Base-by-base conservation (phyloP, 2,888 invertebrate genomes). In the Dioctria rufipes region DNA sequence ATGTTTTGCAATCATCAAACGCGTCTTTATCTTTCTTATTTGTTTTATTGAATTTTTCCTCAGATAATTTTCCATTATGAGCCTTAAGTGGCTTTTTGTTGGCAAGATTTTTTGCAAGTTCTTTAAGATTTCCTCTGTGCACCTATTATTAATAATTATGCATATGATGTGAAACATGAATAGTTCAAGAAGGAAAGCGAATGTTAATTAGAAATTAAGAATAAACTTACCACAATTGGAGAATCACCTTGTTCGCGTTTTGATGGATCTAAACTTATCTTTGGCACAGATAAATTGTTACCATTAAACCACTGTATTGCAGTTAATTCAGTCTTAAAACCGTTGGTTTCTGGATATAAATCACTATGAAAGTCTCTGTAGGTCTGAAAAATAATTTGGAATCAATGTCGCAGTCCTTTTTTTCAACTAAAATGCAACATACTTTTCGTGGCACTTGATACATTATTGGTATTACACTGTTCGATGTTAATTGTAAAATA, bases 331-430 rank as follows among this genome's bases (percentile, higher is more conserved):
- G 97, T 95, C 83, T 94, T 92, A 69, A 92, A 93, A 66, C 96
- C 96, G 51, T 92, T 90, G 0, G 98, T 98, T 81, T 97, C 97
- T 0, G 98, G 98, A 90, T 95, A 98, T 81, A 98, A 90, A 89
- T 98, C 98, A 3, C 94, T 94, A 89, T 98, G 98, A 88, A 97
- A 98, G 85, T 98, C 98, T 85, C 96, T 92, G 89, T 97, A 97
- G 67, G 95, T 94, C 95, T 96, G 58, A 46, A 13, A 39, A 25
- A 60, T 42, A 43, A 6, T 40, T 61, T 73, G n/a, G 25, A 25
- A 25, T 25, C 25, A 25, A 25, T 25, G 25, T 25, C 25, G 25
- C 1, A 25, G 2, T 25, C 25, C 25, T 25, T 25, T 25, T 25
- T 25, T 25, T 25, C 13, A 25, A 40, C 8, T 69, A 69, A 69